These are phyloP conservation scores for Eucera pruinosa DNA, from an alignment of 2,888 invertebrate genomes.

Conservation along the genomic window DNA sequence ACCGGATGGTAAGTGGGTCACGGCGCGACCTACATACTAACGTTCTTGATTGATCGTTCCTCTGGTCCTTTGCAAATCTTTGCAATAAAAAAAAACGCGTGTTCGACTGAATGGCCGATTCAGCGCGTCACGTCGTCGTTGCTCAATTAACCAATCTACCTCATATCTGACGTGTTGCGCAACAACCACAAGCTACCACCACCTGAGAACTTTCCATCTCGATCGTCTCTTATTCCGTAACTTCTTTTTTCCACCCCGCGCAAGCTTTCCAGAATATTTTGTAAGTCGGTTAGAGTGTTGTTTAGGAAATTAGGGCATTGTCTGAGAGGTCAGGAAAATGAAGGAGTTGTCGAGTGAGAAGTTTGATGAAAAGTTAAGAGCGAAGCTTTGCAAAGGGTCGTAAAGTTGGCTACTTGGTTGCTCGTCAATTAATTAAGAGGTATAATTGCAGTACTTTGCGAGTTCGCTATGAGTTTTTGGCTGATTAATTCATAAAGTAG, in stretches of 20 bases:
- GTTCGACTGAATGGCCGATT: constrained; percentile 61
- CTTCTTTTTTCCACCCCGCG: not conserved
- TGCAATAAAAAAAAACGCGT: constrained; percentile 61
- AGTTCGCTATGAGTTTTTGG: no score
- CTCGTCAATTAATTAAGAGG: no score
- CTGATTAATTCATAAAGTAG: no score
- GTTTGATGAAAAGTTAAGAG: not conserved
- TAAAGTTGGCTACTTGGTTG: not conserved
- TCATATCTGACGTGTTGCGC: constrained; percentile 55
- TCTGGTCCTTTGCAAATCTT: constrained; percentile 67
- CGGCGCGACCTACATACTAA: constrained; percentile 62
- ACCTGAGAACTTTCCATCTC: constrained; percentile 47
- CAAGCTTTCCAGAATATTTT: not conserved
- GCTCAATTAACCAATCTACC: constrained; percentile 67
- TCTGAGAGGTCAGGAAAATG: no score
- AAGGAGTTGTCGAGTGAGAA: not conserved
- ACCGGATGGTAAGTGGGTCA: constrained; percentile 60
- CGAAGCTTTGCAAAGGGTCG: not conserved
- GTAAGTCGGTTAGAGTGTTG: not conserved
- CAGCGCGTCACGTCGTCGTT: constrained; percentile 56
- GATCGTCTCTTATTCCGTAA: not conserved
- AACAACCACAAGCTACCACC: constrained; percentile 17
- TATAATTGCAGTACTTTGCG: no score
- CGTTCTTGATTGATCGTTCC: constrained; percentile 66
- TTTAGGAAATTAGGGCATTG: not conserved